Evolutionary conservation across 2,797 vertebrate species (phyloP).

Genomic region (Oreochromis grahami): DNA sequence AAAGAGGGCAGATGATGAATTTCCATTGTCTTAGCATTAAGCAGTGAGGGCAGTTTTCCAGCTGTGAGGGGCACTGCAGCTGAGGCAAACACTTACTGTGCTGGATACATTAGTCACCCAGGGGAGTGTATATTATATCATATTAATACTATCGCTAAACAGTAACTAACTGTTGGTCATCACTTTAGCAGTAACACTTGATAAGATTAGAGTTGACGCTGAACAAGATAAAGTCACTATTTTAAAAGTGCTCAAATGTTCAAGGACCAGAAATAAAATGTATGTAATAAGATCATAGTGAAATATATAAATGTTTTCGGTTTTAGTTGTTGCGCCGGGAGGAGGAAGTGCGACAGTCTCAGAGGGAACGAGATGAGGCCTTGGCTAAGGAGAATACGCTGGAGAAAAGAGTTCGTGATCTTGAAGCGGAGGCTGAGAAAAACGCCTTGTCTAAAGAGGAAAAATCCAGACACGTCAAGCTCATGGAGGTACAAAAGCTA

Average conservation of each 20-base stretch:
- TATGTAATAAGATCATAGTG: background rate
- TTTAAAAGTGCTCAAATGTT: background rate
- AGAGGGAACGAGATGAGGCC: slow-evolving; percentile 84
- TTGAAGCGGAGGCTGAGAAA: slow-evolving; percentile 84
- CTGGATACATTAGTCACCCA: slow-evolving; percentile 36
- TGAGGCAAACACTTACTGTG: slow-evolving; percentile 13
- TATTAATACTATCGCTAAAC: slow-evolving; percentile 14
- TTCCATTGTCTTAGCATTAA: slow-evolving; percentile 39
- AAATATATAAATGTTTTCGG: background rate
- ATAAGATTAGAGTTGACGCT: background rate
- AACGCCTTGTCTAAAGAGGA: slow-evolving; percentile 82
- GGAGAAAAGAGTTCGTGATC: slow-evolving; percentile 82
- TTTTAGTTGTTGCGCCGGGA: slow-evolving; percentile 81
- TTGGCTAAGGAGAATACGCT: slow-evolving; percentile 78
- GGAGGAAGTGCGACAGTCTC: slow-evolving; percentile 81
- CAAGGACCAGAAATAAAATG: background rate
- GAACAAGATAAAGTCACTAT: background rate
- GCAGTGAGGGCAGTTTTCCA: slow-evolving; percentile 34
- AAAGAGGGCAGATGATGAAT: slow-evolving; percentile 42
- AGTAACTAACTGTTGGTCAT: slow-evolving; percentile 10
- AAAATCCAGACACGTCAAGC: slow-evolving; percentile 82
- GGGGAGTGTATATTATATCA: background rate
- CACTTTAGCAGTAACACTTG: background rate
- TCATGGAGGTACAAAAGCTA: slow-evolving; percentile 83
- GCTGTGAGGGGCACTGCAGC: slow-evolving; percentile 30